Evolutionary conservation across 2,113 vertebrate species (phyloP).

Genomic region (Pterophyllum scalare): DNA sequence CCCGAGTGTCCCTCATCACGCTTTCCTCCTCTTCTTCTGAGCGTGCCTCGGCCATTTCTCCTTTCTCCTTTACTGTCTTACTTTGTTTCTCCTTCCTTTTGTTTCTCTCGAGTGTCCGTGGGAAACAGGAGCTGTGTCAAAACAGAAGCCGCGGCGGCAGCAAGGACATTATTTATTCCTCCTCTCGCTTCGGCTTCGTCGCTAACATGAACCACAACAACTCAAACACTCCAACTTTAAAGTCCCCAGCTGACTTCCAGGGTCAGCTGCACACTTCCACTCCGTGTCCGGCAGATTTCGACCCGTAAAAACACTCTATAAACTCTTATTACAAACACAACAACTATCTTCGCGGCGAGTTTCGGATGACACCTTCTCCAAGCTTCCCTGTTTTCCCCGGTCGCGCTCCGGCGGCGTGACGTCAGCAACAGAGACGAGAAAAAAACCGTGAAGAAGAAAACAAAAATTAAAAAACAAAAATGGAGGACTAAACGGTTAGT

Average conservation of each 20-base stretch:
- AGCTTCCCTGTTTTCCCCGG: conserved; percentile 16
- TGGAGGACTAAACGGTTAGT: neutral
- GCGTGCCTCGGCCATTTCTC: conserved; percentile 73
- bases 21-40: conserved; percentile 69
- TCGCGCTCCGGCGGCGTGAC: conserved; percentile 46
- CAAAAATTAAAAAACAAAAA: neutral
- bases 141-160: neutral
- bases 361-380: conserved; percentile 5
- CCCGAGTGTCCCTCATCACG: conserved; percentile 59
- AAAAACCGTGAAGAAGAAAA: neutral
- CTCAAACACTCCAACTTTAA: conserved; percentile 1
- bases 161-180: conserved; percentile 2
- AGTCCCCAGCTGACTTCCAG: neutral
- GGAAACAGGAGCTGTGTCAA: conserved; percentile 22
- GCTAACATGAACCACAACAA: conserved; percentile 18
- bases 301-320: rapidly evolving
- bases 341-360: neutral
- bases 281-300: rapidly evolving
- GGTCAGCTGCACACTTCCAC: rapidly evolving
- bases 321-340: neutral
- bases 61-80: neutral
- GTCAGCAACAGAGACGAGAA: conserved; percentile 27
- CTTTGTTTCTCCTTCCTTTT: too few species aligned
- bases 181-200: neutral
- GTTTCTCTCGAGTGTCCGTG: neutral